These are phyloP conservation scores for Carabus problematicus DNA, from an alignment of 2,888 invertebrate genomes.

Conservation along the genomic window DNA sequence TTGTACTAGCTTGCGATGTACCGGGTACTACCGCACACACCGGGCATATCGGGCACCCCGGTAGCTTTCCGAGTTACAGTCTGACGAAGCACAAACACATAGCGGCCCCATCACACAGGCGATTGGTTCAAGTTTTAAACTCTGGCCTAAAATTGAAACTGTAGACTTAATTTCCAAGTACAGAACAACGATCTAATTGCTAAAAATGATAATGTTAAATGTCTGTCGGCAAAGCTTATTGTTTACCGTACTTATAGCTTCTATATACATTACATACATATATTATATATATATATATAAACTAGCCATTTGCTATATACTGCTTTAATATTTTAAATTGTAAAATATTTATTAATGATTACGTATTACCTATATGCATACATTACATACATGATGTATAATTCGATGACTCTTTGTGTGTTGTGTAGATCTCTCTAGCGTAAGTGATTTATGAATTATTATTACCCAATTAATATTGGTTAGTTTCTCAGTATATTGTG, in stretches of 20 bases:
- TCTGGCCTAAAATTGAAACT: constrained; percentile 61
- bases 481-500: constrained; percentile 39
- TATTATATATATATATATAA: constrained; percentile 41
- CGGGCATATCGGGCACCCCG: constrained; percentile 23
- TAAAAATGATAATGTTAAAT: constrained; percentile 50
- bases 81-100: constrained; percentile 43
- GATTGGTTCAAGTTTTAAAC: constrained; percentile 50
- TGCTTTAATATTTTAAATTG: constrained; percentile 48
- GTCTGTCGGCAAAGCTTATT: constrained; percentile 58
- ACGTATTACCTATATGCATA: constrained; percentile 53
- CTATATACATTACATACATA: constrained; percentile 51
- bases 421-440: constrained; percentile 61
- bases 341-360: constrained; percentile 53
- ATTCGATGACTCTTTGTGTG: constrained; percentile 58
- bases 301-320: constrained; percentile 49
- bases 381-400: constrained; percentile 38
- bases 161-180: constrained; percentile 60
- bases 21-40: constrained; percentile 13
- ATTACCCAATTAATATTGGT: constrained; percentile 33
- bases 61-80: constrained; percentile 41
- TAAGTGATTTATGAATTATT: constrained; percentile 53
- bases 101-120: constrained; percentile 42
- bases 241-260: constrained; percentile 59
- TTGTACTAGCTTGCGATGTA: background rate
- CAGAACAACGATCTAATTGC: constrained; percentile 61